Conservation (phyloP, 2,113 vertebrate species). For the Brachyhypopomus gauderio region DNA sequence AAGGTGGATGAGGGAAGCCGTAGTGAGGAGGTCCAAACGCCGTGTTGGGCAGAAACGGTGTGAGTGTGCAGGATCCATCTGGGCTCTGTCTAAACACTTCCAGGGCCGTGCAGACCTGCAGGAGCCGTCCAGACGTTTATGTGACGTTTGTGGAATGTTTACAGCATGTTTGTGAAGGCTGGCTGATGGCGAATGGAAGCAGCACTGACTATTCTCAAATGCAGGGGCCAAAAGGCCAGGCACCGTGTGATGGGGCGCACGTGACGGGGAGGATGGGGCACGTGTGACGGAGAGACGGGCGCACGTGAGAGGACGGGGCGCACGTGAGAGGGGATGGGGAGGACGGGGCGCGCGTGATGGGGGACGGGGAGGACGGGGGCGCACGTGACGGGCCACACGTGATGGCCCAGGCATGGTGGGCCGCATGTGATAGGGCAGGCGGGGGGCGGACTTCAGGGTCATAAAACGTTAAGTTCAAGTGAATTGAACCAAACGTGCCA, state of each 20-base stretch:
- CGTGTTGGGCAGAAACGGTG: background rate
- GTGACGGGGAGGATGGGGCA: too few species aligned
- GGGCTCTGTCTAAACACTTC: conserved; percentile 71
- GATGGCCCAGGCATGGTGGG: too few species aligned
- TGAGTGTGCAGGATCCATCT: conserved; percentile 64
- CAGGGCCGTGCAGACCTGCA: conserved; percentile 61
- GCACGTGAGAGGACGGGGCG: too few species aligned
- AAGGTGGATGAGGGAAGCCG: conserved; percentile 24
- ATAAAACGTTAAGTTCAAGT: too few species aligned
- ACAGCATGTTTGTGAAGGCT: conserved; percentile 36
- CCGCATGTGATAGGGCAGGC: too few species aligned
- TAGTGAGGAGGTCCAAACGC: background rate
- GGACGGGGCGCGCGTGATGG: too few species aligned
- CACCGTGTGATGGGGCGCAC: conserved; percentile 2
- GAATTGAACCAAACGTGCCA: background rate
- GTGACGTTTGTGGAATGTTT: conserved; percentile 59
- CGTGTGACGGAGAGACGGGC: too few species aligned
- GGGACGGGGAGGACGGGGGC: too few species aligned
- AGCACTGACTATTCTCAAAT: conserved; percentile 26
- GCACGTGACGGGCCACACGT: too few species aligned
- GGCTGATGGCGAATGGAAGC: conserved; percentile 17
- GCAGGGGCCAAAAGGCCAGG: background rate
- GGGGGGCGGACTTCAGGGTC: too few species aligned
- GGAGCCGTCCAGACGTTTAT: conserved; percentile 59
- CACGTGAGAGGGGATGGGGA: too few species aligned